Evolutionary conservation across 2,113 vertebrate species (phyloP), one percentile per base, ranked within the genome.

Genomic region (Marmota monax): DNA sequence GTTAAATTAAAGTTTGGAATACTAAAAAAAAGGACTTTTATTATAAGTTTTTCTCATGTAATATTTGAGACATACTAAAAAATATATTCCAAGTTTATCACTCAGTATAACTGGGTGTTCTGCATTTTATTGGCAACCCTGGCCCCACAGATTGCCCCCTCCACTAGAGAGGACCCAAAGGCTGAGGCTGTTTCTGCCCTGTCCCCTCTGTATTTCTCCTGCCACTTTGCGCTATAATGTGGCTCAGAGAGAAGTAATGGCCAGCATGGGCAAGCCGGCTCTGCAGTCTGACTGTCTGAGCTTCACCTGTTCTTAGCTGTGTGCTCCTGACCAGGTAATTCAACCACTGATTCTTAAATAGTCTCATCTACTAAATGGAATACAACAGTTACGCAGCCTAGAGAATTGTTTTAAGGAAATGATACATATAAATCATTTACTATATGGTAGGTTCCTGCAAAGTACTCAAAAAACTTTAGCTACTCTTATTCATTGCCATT

Each of bases 221-320:
- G 37, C 39, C 20, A 1, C 20, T 45, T 39, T 58, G 23, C 65
- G 70, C 14, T 45, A 16, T 39, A 18, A 37, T 29, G 4, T 12
- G 4, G 29, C 18, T 6, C 7, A 27, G 67, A 58, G 22, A 61
- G 45, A 22, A 10, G 2, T 14, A 16, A 23, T 1, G 9, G 22
- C 20, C 9, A 25, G 3, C 25, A 1, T 14, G 8, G 23, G 5
- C 4, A 7, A 7, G 23, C 3, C 1, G 4, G 0, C 23, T 29
- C 39, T 88, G 22, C 20, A 17, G 0, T 2, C 42, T 6, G 22
- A 53, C 18, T 78, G 2, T 17, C 37, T 39, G 12, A 7, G 18
- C 27, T 22, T 65, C 23, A 7, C 56, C 58, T 73, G 5, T 14
- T 12, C 27, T 34, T 22, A 37, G 70, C 32, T 29, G 1, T 2